Evolutionary conservation across 2,113 vertebrate species (phyloP).

Genomic region (Microtus pennsylvanicus): DNA sequence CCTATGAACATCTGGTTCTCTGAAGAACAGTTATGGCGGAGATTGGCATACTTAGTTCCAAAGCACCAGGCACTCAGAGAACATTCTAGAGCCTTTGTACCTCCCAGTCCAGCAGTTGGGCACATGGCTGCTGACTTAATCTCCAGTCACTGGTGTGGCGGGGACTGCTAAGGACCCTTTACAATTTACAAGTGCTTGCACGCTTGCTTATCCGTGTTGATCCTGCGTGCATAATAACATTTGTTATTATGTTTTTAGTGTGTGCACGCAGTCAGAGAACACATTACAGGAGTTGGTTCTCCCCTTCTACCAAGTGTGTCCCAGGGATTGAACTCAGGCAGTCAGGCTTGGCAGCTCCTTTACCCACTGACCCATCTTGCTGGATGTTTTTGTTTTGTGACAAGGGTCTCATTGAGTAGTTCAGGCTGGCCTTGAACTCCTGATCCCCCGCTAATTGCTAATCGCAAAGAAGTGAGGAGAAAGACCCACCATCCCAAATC

Average conservation of each 20-base stretch:
- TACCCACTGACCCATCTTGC: not conserved
- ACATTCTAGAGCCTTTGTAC: not conserved
- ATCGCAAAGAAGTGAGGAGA: not conserved
- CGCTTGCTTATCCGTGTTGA: not conserved
- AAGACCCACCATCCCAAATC: not conserved
- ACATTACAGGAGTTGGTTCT: not conserved
- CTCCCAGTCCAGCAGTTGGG: not conserved
- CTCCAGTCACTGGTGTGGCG: fast-evolving
- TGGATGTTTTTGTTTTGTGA: not conserved
- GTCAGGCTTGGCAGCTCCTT: not conserved
- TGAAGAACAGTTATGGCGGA: not conserved
- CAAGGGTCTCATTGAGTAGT: not conserved
- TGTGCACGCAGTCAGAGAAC: not conserved
- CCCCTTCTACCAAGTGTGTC: not conserved
- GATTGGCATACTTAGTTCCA: not conserved
- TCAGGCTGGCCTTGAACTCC: not conserved
- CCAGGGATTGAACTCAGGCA: not conserved
- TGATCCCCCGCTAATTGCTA: not conserved
- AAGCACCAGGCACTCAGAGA: not conserved
- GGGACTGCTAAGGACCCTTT: not conserved
- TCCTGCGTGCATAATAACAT: not conserved
- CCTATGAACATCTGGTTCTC: not conserved
- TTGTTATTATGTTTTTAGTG: not conserved
- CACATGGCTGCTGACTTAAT: not conserved
- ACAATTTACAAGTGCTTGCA: not conserved